phyloP scores from a whole-genome alignment of 64 coral and sea anemone genomes.

The Orbicella faveolata region DNA sequence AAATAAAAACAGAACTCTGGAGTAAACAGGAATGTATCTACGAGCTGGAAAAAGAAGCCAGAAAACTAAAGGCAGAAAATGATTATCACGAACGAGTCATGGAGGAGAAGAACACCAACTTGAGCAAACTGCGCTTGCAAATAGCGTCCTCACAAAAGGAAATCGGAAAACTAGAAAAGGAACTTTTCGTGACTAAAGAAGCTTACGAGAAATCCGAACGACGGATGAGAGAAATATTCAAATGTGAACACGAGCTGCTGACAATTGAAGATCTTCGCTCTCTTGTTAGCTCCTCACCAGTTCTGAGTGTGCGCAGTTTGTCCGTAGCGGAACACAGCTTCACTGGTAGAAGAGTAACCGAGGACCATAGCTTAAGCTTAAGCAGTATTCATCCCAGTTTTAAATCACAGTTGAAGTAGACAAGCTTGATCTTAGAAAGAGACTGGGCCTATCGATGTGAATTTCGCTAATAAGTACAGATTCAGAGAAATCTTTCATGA shows the following conservation, averaged over 20 bases:
- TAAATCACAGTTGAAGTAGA: no score
- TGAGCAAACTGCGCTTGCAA: neutral
- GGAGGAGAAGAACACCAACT: neutral
- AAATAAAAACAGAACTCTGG: neutral
- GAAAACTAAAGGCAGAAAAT: constrained; percentile 11
- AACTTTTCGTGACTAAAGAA: neutral
- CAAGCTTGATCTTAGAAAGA: no score
- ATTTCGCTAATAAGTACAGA: no score
- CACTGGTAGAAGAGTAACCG: neutral
- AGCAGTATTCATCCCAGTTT: neutral
- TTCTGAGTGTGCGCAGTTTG: neutral
- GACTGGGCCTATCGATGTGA: no score
- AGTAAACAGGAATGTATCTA: neutral
- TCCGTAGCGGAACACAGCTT: neutral
- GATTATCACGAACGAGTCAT: neutral
- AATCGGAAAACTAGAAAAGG: neutral
- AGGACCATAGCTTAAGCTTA: neutral
- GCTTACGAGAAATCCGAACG: neutral
- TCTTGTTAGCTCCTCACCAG: neutral
- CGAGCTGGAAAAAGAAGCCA: neutral
- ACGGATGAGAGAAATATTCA: constrained; percentile 3
- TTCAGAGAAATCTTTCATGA: no score
- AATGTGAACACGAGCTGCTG: neutral
- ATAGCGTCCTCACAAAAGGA: neutral
- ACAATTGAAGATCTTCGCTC: neutral